These are phyloP conservation scores for Chirona hameri DNA, from an alignment of 2,888 invertebrate species.

Conservation along the genomic window DNA sequence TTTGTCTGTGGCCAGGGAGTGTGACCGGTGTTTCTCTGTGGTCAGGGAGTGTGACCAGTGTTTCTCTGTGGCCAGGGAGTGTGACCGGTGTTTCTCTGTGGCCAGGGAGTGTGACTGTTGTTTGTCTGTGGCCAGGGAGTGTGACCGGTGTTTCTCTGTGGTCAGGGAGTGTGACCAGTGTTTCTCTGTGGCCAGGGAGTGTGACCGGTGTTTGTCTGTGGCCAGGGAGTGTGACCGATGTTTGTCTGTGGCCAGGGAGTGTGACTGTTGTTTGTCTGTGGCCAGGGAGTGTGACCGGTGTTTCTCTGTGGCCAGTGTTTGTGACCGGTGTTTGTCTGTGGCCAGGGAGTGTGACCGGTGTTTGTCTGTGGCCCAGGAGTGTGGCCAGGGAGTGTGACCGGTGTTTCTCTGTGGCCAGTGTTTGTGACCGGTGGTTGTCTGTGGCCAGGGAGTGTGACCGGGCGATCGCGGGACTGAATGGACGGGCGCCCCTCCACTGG, in stretches of 20 bases:
- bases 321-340: too few relatives aligned
- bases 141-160: background rate
- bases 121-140: background rate
- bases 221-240: background rate
- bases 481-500: slow-evolving; percentile 12
- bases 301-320: too few relatives aligned
- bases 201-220: too few relatives aligned
- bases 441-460: background rate
- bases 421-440: too few relatives aligned
- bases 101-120: background rate
- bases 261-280: background rate
- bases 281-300: background rate
- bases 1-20: too few relatives aligned
- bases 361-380: background rate
- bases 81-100: too few relatives aligned
- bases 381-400: background rate
- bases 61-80: too few relatives aligned
- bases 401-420: background rate
- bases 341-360: too few relatives aligned
- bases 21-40: too few relatives aligned
- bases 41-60: too few relatives aligned
- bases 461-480: slow-evolving; percentile 5
- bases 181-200: background rate
- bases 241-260: background rate
- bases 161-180: background rate